Evolutionary conservation across 2,797 vertebrate species (phyloP).

Genomic region (Oreonectes daqikongensis): DNA sequence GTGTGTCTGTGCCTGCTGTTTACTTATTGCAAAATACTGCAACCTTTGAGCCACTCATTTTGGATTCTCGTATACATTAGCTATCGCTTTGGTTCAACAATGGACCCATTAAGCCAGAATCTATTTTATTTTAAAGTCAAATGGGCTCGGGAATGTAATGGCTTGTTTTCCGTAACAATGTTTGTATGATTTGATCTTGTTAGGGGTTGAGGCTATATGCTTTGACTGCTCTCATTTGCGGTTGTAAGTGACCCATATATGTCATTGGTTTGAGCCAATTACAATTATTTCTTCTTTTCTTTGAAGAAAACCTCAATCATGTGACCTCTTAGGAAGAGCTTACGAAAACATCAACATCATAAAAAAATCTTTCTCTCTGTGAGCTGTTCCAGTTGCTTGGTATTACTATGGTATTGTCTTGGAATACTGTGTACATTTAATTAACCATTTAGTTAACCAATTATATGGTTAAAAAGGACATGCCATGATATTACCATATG

Average conservation of each 20-base stretch:
- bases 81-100: not conserved
- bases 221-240: not conserved
- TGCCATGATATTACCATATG: not conserved
- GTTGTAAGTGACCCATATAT: constrained; percentile 12
- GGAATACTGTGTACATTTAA: not conserved
- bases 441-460: not conserved
- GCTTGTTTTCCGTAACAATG: constrained; percentile 14
- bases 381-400: not conserved
- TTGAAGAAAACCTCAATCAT: not conserved
- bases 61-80: not conserved
- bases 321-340: not conserved
- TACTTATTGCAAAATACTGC: not conserved
- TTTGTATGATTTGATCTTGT: not conserved
- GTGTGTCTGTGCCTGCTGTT: constrained; percentile 4
- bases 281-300: too few species aligned
- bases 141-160: not conserved
- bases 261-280: not conserved
- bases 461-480: not conserved
- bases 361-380: not conserved
- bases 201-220: not conserved
- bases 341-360: not conserved
- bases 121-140: not conserved
- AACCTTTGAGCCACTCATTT: not conserved
- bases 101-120: constrained; percentile 9
- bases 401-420: not conserved